Percentiles rank a stretch among this genome's conserved stretches.
phyloP scores from a whole-genome alignment of 2,113 vertebrate genomes.

The Todiramphus chloris region DNA sequence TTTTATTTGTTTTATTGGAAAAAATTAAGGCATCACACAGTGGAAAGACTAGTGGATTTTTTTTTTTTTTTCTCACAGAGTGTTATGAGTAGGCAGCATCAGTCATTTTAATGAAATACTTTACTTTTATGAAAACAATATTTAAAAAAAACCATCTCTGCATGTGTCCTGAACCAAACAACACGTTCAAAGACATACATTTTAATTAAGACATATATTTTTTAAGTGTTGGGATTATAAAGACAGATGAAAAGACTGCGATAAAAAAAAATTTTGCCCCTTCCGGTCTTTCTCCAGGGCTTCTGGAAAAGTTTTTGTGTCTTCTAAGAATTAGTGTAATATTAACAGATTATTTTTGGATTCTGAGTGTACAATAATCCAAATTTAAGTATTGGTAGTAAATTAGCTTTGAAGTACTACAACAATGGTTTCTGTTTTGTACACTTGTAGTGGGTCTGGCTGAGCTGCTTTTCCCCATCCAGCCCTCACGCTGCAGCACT shows the following conservation, averaged over 20 bases:
- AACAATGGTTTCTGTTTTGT: background rate
- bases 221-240: background rate
- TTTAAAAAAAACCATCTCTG: background rate
- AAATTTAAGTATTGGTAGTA: background rate
- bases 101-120: background rate
- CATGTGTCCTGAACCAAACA: background rate
- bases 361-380: background rate
- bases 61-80: background rate
- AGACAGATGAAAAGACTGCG: background rate
- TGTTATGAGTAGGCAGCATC: background rate
- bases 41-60: background rate
- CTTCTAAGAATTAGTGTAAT: background rate
- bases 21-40: background rate
- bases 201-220: background rate
- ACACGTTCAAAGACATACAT: background rate
- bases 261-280: background rate
- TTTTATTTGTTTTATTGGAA: background rate
- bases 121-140: background rate
- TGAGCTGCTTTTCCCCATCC: too few species aligned
- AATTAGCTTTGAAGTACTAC: background rate
- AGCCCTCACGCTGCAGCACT: too few species aligned
- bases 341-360: background rate
- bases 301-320: background rate
- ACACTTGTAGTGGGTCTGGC: too few species aligned
- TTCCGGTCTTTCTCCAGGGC: background rate